A percentile compares a stretch with the other conserved stretches of the same genome.
Conservation (phyloP, 2,797 vertebrate species). For the Sylvilagus floridanus region DNA sequence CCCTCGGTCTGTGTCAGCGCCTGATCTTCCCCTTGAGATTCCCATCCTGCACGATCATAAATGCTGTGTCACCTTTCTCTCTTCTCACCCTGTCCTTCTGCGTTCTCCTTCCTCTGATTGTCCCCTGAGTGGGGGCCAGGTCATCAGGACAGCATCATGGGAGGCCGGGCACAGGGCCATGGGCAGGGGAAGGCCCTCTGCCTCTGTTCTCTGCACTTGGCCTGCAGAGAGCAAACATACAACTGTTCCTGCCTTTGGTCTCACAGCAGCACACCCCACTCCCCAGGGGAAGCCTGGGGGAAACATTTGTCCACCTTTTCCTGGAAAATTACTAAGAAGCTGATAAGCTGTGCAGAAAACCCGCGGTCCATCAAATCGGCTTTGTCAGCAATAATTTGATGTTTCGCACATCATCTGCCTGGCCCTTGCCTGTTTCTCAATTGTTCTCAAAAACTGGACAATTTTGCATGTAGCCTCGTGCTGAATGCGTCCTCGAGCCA, state of each 20-base stretch:
- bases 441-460: slow-evolving; percentile 55
- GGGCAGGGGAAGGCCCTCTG: background rate
- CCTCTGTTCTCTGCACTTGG: background rate
- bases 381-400: background rate
- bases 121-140: background rate
- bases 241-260: background rate
- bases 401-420: background rate
- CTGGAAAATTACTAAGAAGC: background rate
- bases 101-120: background rate
- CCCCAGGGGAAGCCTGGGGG: background rate
- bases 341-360: background rate
- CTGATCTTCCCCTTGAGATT: rapidly evolving
- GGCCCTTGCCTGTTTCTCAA: background rate
- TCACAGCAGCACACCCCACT: too few relatives aligned
- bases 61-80: background rate
- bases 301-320: background rate
- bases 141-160: background rate
- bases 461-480: background rate
- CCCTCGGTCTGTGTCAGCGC: background rate
- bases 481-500: slow-evolving; percentile 24
- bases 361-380: background rate
- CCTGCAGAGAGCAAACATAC: background rate
- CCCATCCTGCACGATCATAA: background rate
- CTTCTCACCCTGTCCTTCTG: background rate
- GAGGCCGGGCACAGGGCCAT: rapidly evolving